Evolutionary conservation across 1,140 invertebrate species (phyloP), one percentile per base, ranked within the genome.

Genomic region (Drosophila bipectinata): DNA sequence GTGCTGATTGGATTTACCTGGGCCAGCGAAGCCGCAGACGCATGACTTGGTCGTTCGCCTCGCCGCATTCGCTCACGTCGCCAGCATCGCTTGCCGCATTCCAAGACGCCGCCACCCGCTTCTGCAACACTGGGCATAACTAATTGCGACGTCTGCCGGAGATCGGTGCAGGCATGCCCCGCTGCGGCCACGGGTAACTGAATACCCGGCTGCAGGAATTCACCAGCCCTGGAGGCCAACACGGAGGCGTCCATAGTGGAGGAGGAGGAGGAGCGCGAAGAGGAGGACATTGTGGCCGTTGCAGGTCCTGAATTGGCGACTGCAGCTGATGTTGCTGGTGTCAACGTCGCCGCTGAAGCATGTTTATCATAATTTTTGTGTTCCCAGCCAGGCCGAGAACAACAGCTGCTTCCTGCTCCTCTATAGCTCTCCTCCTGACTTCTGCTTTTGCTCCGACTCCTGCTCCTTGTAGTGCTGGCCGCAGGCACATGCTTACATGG

Each of bases 331-430:
- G 53, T 54, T 49, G 75, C 18, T 47, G 75, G 62, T 76, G 73
- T 74, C 69, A 64, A 62, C 73, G 84, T 67, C 30, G 78, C 47
- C 67, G 77, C 63, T 77, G 67, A 68, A 72, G 72, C 85, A 79
- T 89, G 85, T 84, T 90, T 89, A 88, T 88, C 84, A 88, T 88
- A 89, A 88, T 88, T 89, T 80, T 84, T 89, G 72, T 89, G 84
- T 72, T 77, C 62, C 66, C 77, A 75, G 71, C 51, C 58, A 63
- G 49, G 56, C 41, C 64, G 73, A 51, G 72, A 59, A 55, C 63
- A 72, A 69, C 75, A 81, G 62, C 67, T 77, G 62, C 73, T 47
- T 5, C 44, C 15, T 45, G 5, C 15, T 15, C 15, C 32, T 62
- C 48, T 61, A 60, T 37, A n/a, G 48, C 53, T 52, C 44, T 57